Base-by-base conservation (phyloP, 2,888 invertebrate species). In the Panzeria rudis region DNA sequence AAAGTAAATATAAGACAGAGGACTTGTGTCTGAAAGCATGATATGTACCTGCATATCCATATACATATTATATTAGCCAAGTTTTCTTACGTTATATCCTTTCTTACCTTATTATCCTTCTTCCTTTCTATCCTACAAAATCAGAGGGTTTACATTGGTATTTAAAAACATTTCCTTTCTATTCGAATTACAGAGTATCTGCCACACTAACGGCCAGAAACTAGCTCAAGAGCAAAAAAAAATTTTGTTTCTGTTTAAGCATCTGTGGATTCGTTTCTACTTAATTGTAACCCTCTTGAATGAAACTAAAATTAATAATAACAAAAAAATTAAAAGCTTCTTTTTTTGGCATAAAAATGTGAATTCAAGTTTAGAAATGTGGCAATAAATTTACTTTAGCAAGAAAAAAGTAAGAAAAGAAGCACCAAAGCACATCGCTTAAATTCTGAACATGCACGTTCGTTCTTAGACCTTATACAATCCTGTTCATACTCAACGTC, bases 381-480 rank as follows among this genome's bases (percentile, higher is more conserved):
- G 89, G 89, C 89, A 90, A 90, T 90, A 91, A 91, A 91, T 90
- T 89, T 90, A 50, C 23, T 41, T 15, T 62, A 61, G 54, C 25
- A 44, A 59, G 50, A 61, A 41, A 11, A 17, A 9, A 71, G 5
- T 32, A 41, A 68, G 32, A 9, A 15, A 77, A 32, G 23, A 50
- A 44, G 68, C 38, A 52, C 11, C 23, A 15, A n/a, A 17, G 35
- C 35, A 35, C 29, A 73, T 50, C 25, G 29, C 44, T 41, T 41
- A 68, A 77, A 56, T 56, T 76, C 20, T n/a, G 56, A 77, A 68
- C 56, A 50, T 54, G 47, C 47, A 68, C 32, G 52, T 64, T 64
- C 62, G 25, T 76, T 47, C 17, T 56, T 44, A 66, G 44, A 76
- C 20, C 66, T 56, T 20, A 66, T 47, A 47, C 54, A 76, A 76